Percentiles rank a stretch among this genome's conserved stretches.
phyloP scores from a whole-genome alignment of 2,888 invertebrate genomes.

The Sclerodermus sp. region DNA sequence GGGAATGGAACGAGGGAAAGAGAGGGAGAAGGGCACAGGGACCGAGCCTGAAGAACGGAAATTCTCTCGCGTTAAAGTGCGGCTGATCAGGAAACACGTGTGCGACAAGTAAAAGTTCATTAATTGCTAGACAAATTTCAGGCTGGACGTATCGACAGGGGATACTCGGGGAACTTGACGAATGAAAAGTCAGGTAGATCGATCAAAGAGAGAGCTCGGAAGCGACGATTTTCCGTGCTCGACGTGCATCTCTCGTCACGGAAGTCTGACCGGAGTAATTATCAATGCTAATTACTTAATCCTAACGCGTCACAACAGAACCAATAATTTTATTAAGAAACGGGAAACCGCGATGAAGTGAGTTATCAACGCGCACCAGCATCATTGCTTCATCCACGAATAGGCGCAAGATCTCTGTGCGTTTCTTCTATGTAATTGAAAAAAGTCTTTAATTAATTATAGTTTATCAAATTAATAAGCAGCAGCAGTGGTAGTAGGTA shows the following conservation, averaged over 20 bases:
- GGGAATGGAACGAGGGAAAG: constrained; percentile 1
- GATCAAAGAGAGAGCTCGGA: constrained; percentile 9
- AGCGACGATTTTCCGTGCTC: constrained; percentile 21
- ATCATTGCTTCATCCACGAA: no score
- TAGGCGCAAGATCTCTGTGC: no score
- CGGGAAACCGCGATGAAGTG: constrained; percentile 16
- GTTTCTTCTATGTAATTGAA: no score
- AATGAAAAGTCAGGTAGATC: neutral
- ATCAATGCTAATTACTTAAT: constrained; percentile 31
- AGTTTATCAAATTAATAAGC: no score
- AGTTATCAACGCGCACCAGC: constrained; percentile 14
- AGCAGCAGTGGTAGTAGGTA: no score
- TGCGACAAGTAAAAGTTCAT: constrained; percentile 14
- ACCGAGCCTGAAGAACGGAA: no score
- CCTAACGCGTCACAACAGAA: constrained; percentile 1
- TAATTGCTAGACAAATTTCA: constrained; percentile 14
- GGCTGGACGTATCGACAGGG: constrained; percentile 1
- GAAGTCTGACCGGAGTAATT: constrained; percentile 28
- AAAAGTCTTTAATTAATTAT: no score
- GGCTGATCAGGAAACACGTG: constrained; percentile 12
- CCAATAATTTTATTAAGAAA: constrained; percentile 38
- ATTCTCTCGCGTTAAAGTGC: no score
- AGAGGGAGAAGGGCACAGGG: no score
- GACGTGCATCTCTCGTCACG: constrained; percentile 21
- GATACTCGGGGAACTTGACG: constrained; percentile 3